Evolutionary conservation across 2,113 vertebrate genomes (phyloP), one percentile per base, ranked within the genome.

Genomic region (Equus przewalskii): DNA sequence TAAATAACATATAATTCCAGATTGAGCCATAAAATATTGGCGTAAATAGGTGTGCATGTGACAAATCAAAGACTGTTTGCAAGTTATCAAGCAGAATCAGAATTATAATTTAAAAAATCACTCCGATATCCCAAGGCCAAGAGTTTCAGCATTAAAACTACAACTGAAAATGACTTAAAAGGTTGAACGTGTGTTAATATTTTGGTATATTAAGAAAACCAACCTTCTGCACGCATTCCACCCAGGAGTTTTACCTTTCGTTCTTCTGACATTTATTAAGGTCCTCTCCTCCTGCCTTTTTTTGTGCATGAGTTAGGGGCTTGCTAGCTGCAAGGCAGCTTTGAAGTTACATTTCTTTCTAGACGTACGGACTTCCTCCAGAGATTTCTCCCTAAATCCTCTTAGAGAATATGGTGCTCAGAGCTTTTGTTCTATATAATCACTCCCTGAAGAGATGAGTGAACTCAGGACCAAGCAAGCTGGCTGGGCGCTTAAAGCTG

Each of bases 351-450:
- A 36, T 75, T 44, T 64, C 82, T 96, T 82, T 69, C 70, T 96
- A 69, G 65, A 84, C 91, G 72, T 92, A 58, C 56, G 72, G 49
- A 85, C 76, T 93, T 96, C 86, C 96, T 96, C 75, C 51, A 51
- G 72, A 88, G 95, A 86, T 89, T 96, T 94, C 69, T 80, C 54
- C 62, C 64, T 96, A 97, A 98, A 97, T 97, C 96, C 93, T 96
- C 92, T 97, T 96, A 93, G 56, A 88, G 81, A 96, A 94, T 70
- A 78, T 51, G 33, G 49, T 82, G 3, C 82, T 90, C 82, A 36
- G 73, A 89, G 62, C 88, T 96, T 97, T 96, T 97, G 94, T 96
- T 96, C 91, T 96, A 9, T 26, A 33, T 65, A 96, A 93, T 91
- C 88, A 80, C 82, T 93, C 89, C 72, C 89, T 82, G 89, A 60